phyloP scores from a whole-genome alignment of 1,140 invertebrate species.

The Idris sp. region DNA sequence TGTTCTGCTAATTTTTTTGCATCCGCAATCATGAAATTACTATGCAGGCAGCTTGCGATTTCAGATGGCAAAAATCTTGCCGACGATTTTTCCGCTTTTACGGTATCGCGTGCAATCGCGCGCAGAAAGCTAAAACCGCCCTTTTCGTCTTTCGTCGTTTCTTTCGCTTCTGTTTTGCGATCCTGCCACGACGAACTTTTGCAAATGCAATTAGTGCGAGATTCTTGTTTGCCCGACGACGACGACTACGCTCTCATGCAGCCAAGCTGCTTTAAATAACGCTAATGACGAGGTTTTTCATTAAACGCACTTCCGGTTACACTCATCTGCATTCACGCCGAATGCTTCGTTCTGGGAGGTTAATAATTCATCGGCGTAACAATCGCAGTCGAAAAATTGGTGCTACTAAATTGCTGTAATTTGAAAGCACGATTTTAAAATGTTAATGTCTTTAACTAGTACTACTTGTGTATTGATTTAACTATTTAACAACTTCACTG shows the following conservation, averaged over 20 bases:
- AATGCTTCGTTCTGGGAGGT: constrained; percentile 17
- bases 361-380: constrained; percentile 28
- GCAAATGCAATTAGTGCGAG: constrained; percentile 23
- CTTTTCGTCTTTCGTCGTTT: constrained; percentile 4
- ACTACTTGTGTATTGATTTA: too few species aligned
- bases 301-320: constrained; percentile 29
- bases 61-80: constrained; percentile 32
- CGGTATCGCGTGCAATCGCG: constrained; percentile 19
- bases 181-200: constrained; percentile 8
- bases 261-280: constrained; percentile 18
- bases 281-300: constrained; percentile 41
- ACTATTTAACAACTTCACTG: too few species aligned
- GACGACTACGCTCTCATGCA: neutral
- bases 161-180: constrained; percentile 9
- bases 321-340: constrained; percentile 34
- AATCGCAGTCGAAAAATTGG: constrained; percentile 8
- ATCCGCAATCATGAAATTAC: constrained; percentile 42
- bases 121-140: constrained; percentile 14
- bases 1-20: constrained; percentile 41
- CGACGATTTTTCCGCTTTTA: constrained; percentile 25
- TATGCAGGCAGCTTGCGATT: constrained; percentile 41
- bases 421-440: too few species aligned
- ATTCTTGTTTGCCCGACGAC: constrained; percentile 17
- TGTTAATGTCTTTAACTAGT: too few species aligned
- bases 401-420: too few species aligned